phyloP scores from a whole-genome alignment of 2,888 invertebrate genomes.

The Mystacides longicornis region DNA sequence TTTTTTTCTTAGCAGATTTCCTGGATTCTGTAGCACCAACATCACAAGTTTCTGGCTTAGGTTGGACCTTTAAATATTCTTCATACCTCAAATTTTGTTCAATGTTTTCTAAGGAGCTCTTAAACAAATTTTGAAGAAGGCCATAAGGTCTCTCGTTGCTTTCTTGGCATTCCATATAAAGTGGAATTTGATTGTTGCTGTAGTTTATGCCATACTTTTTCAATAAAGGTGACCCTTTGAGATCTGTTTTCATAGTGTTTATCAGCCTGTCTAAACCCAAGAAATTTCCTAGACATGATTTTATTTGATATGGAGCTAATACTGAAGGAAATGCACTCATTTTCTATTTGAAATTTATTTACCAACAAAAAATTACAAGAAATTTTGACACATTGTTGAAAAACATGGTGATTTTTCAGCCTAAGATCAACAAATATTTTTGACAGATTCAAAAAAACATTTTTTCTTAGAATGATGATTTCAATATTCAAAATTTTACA shows the following conservation, averaged over 20 bases:
- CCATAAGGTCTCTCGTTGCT: not conserved
- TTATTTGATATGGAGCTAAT: not conserved
- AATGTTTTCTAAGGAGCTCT: slow-evolving; percentile 6
- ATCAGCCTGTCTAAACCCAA: not conserved
- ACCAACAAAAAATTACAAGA: too few relatives aligned
- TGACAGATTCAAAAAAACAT: too few relatives aligned
- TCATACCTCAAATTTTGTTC: not conserved
- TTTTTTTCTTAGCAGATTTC: too few relatives aligned
- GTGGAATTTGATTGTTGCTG: not conserved
- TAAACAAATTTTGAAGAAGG: slow-evolving; percentile 10
- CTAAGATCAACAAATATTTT: too few relatives aligned
- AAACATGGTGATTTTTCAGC: too few relatives aligned
- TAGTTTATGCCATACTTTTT: not conserved
- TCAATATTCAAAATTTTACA: too few relatives aligned
- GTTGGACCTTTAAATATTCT: not conserved
- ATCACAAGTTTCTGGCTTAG: too few relatives aligned
- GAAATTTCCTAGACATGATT: not conserved
- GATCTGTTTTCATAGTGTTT: not conserved
- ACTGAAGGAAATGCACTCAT: not conserved
- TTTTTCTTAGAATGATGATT: too few relatives aligned
- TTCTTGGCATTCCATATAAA: not conserved
- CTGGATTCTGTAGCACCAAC: too few relatives aligned
- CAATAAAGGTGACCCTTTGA: not conserved
- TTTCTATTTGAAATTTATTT: not conserved
- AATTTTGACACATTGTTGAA: too few relatives aligned